Percentiles rank a stretch among this genome's conserved stretches.
These are phyloP conservation scores for Cheilosia vulpina DNA, from an alignment of 2,888 invertebrate species.

Conservation along the genomic window DNA sequence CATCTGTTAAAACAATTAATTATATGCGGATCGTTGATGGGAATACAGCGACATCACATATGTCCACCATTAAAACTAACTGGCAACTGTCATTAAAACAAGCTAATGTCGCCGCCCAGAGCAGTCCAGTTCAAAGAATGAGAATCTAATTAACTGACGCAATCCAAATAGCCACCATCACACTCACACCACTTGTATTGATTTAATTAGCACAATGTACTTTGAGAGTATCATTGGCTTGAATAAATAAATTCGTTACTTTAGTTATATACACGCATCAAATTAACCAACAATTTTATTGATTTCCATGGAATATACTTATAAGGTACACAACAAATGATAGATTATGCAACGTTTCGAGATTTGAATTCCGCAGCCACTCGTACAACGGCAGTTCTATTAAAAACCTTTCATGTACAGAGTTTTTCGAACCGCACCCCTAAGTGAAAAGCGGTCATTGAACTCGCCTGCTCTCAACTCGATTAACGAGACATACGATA, in stretches of 20 bases:
- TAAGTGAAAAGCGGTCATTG: conserved; percentile 33
- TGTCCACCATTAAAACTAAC: too few relatives aligned
- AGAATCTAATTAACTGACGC: not conserved
- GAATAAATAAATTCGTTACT: not conserved
- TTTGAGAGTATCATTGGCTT: not conserved
- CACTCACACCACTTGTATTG: conserved; percentile 1
- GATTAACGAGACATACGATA: conserved; percentile 27
- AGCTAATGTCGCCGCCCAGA: not conserved
- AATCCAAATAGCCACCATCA: not conserved
- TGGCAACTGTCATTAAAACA: too few relatives aligned
- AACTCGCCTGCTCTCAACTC: conserved; percentile 20
- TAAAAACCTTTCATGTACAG: not conserved
- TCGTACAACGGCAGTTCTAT: not conserved
- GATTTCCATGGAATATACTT: not conserved
- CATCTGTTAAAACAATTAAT: too few relatives aligned
- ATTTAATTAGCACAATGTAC: conserved; percentile 20
- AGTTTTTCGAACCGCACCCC: conserved; percentile 8
- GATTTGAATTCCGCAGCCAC: too few relatives aligned
- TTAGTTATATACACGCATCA: not conserved
- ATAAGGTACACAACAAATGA: too few relatives aligned
- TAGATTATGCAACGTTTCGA: too few relatives aligned
- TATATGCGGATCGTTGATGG: too few relatives aligned
- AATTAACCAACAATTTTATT: not conserved
- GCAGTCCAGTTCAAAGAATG: not conserved
- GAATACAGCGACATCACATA: too few relatives aligned